A percentile compares a stretch with the other conserved stretches of the same genome.
Evolutionary conservation across 2,797 vertebrate species (phyloP).

Genomic region (Hemitrygon akajei): DNA sequence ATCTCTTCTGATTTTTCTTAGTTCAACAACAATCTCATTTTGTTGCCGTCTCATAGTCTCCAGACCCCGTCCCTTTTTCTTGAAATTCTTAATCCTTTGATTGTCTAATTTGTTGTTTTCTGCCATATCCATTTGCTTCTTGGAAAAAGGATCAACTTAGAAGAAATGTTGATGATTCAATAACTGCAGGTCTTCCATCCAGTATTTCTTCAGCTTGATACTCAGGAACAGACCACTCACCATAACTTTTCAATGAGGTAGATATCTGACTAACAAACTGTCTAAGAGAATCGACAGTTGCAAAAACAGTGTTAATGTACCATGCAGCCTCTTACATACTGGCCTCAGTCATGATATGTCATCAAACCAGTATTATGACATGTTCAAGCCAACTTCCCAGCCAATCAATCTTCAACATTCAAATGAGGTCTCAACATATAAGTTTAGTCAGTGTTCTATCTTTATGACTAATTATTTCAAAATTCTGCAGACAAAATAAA

Average conservation of each 20-base stretch:
- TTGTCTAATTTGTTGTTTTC: slow-evolving; percentile 21
- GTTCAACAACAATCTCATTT: slow-evolving; percentile 95
- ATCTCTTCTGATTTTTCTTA: slow-evolving; percentile 98
- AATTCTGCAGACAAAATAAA: background rate
- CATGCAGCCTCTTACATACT: background rate
- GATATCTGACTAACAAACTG: background rate
- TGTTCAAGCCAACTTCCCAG: background rate
- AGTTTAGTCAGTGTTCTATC: background rate
- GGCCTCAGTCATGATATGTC: background rate
- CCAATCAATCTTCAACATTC: slow-evolving; percentile 29
- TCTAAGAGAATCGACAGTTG: background rate
- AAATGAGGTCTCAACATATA: background rate
- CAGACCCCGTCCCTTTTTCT: slow-evolving; percentile 37
- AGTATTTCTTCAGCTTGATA: background rate
- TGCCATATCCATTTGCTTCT: slow-evolving; percentile 10
- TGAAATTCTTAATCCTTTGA: slow-evolving; percentile 33
- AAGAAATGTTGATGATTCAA: background rate
- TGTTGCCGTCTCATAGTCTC: slow-evolving; percentile 98
- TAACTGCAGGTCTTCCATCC: background rate
- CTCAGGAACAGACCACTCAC: slow-evolving; percentile 22
- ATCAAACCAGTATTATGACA: slow-evolving; percentile 27
- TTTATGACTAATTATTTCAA: background rate
- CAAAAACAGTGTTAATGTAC: background rate
- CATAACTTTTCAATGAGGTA: slow-evolving; percentile 17
- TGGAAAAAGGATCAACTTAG: background rate